Conservation (phyloP, 2,113 vertebrate species). For the Nibea albiflora region DNA sequence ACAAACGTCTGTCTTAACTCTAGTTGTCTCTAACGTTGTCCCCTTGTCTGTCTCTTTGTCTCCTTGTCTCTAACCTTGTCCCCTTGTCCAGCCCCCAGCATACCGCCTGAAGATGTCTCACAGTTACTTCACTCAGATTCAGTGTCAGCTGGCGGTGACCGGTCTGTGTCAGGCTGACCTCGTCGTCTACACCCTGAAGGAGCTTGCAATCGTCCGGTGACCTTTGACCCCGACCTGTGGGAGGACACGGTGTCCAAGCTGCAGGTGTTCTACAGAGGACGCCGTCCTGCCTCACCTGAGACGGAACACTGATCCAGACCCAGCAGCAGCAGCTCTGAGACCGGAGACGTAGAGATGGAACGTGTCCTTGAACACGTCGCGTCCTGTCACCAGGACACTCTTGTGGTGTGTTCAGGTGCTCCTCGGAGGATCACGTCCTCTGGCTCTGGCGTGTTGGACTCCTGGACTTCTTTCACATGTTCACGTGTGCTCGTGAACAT, state of each 20-base stretch:
- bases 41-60: no score
- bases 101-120: constrained; percentile 84
- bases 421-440: no score
- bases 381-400: no score
- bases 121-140: constrained; percentile 88
- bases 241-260: constrained; percentile 77
- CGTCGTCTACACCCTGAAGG: constrained; percentile 83
- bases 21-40: no score
- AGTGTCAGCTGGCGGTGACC: constrained; percentile 84
- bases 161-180: constrained; percentile 81
- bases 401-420: no score
- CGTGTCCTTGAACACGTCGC: no score
- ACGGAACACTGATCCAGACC: not conserved
- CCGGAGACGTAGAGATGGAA: constrained; percentile 57
- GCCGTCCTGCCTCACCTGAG: constrained; percentile 81
- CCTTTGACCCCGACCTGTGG: constrained; percentile 83
- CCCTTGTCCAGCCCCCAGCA: constrained; percentile 1
- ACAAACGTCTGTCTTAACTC: not conserved
- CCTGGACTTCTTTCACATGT: no score
- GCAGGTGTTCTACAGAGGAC: constrained; percentile 83
- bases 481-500: no score
- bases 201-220: constrained; percentile 80
- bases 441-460: no score
- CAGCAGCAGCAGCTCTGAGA: not conserved
- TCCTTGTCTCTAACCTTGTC: not conserved